A percentile compares a stretch with the other conserved stretches of the same genome.
These are phyloP conservation scores for Macrotus californicus DNA, from an alignment of 2,113 vertebrate genomes.

Conservation along the genomic window DNA sequence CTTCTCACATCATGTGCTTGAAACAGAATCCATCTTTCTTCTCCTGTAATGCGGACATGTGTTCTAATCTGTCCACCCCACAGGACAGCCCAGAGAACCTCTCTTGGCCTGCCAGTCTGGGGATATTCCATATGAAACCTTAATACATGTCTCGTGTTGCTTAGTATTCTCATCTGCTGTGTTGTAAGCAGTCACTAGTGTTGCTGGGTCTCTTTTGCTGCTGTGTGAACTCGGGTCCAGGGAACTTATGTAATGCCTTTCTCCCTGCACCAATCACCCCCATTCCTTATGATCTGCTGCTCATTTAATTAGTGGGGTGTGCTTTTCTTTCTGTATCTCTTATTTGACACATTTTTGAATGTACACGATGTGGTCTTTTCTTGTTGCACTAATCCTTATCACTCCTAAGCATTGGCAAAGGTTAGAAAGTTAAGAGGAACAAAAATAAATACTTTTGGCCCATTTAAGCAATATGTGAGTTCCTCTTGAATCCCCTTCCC, in stretches of 20 bases:
- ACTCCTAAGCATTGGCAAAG: not conserved
- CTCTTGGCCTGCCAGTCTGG: not conserved
- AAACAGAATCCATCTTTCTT: not conserved
- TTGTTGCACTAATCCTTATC: not conserved
- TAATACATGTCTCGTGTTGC: not conserved
- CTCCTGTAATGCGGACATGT: not conserved
- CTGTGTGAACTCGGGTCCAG: not conserved
- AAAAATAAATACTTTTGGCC: constrained; percentile 7
- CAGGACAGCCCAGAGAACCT: not conserved
- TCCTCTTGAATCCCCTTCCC: constrained; percentile 40
- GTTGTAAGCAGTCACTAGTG: not conserved
- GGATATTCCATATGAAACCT: not conserved
- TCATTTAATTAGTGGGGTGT: not conserved
- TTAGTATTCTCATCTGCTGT: not conserved
- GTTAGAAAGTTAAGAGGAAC: constrained; percentile 24
- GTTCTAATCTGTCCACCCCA: not conserved
- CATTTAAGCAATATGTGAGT: constrained; percentile 16
- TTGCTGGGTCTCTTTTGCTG: not conserved
- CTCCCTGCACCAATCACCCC: not conserved
- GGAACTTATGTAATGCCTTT: not conserved
- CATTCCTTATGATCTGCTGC: not conserved
- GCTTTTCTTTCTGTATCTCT: not conserved
- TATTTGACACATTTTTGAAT: not conserved
- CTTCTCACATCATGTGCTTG: not conserved
- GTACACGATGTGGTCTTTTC: not conserved